Evolutionary conservation across 2,797 vertebrate species (phyloP), one percentile per base, ranked within the genome.

Genomic region (Hylomyscus alleni): DNA sequence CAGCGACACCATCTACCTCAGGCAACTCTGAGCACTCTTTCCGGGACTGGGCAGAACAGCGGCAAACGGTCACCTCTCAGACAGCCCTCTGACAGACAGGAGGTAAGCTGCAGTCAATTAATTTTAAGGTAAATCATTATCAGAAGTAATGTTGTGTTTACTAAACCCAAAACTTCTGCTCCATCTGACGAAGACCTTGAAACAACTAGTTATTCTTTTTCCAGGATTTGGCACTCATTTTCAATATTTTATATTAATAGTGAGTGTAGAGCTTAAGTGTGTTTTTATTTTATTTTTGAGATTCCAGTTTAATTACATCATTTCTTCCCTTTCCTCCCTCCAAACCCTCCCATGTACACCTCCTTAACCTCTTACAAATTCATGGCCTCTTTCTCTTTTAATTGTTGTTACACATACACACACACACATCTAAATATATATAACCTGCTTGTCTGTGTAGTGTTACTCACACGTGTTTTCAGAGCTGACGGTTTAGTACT

Each of bases 81-180:
- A 97, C 92, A 97, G 93, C 65, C 85, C 29, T 77, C 52, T 60
- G 90, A 97, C 8, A 54, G 80, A 81, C 40, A 93, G 40, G 91
- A 98, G 95, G 99, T 99, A 97, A 98, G 98, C 96, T 94, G 72
- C 7, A 93, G 72, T 91, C 92, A 7, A 93, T 89, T 89, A 76
- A 44, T 95, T 97, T 97, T 13, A 37, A 50, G 40, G 52, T 19
- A 78, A n/a, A 91, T 62, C 44, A 56, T 87, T 97, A 93, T 22
- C 34, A 80, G 37, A 93, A 93, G n/a, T 37, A 93, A 97, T 95
- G 88, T 34, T 84, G 69, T 58, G 75, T 26, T 81, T 72, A 77
- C 14, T 47, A 76, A 89, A 47, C 80, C 84, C 31, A 69, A 80
- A 94, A 87, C 56, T 13, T 37, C 26, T 58, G 34, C 52, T 90